Percentiles rank a stretch among this genome's conserved stretches.
Evolutionary conservation across 2,797 vertebrate species (phyloP).

Genomic region (Momotus momota): DNA sequence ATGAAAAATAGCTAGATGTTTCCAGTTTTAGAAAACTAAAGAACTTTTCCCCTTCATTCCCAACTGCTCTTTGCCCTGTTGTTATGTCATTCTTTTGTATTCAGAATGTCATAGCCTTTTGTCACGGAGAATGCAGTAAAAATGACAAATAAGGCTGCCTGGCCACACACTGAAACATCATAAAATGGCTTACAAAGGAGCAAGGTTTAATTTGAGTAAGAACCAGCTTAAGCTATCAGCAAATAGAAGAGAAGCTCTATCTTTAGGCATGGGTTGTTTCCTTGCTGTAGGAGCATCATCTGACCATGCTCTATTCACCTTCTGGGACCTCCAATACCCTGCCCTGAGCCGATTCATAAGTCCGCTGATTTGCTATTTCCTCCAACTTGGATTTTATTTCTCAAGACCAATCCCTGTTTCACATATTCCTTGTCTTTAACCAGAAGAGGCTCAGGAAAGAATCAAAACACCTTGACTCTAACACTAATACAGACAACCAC

Average conservation of each 20-base stretch:
- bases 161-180: constrained; percentile 5
- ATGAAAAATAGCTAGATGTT: background rate
- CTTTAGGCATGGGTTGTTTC: background rate
- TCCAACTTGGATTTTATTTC: background rate
- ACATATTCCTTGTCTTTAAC: background rate
- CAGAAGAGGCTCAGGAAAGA: background rate
- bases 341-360: background rate
- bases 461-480: background rate
- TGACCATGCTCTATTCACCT: background rate
- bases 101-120: background rate
- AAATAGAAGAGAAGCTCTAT: background rate
- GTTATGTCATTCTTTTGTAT: background rate
- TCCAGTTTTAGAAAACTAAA: constrained; percentile 1
- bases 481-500: background rate
- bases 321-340: background rate
- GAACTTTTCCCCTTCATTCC: background rate
- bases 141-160: background rate
- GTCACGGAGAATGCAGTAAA: background rate
- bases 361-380: background rate
- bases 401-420: background rate
- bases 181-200: background rate
- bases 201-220: constrained; percentile 33
- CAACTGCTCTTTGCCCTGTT: background rate
- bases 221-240: background rate
- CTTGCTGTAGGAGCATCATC: background rate